Conservation (phyloP, 2,888 invertebrate genomes). For the Rhodophaea formosa region DNA sequence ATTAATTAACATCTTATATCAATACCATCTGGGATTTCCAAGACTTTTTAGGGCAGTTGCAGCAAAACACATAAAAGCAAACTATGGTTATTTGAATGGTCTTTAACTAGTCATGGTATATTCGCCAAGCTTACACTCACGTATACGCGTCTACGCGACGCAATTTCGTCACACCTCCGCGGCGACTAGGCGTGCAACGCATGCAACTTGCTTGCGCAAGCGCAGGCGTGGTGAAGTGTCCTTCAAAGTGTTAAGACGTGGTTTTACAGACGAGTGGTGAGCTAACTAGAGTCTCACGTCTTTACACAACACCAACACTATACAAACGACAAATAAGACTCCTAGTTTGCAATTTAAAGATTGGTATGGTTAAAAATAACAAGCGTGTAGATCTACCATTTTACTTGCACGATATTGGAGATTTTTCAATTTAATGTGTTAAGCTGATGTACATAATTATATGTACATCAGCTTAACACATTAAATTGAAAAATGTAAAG, state of each 20-base stretch:
- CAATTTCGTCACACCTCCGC: conserved; percentile 10
- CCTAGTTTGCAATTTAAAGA: no score
- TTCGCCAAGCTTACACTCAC: not conserved
- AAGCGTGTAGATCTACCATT: no score
- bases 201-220: conserved; percentile 34
- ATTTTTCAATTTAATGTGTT: no score
- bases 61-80: not conserved
- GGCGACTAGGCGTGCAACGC: conserved; percentile 9
- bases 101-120: not conserved
- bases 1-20: no score
- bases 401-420: no score
- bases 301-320: not conserved
- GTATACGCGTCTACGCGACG: conserved; percentile 5
- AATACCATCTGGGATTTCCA: no score
- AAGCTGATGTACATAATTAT: no score
- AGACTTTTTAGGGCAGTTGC: no score
- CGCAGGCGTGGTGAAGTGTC: conserved; percentile 39
- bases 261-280: conserved; percentile 24
- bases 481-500: no score
- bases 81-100: not conserved
- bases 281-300: not conserved
- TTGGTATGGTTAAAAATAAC: no score
- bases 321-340: no score
- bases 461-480: no score
- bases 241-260: conserved; percentile 35